A percentile compares a stretch with the other conserved stretches of the same genome.
Conservation (phyloP, 2,888 invertebrate genomes). For the Melieria omissa region DNA sequence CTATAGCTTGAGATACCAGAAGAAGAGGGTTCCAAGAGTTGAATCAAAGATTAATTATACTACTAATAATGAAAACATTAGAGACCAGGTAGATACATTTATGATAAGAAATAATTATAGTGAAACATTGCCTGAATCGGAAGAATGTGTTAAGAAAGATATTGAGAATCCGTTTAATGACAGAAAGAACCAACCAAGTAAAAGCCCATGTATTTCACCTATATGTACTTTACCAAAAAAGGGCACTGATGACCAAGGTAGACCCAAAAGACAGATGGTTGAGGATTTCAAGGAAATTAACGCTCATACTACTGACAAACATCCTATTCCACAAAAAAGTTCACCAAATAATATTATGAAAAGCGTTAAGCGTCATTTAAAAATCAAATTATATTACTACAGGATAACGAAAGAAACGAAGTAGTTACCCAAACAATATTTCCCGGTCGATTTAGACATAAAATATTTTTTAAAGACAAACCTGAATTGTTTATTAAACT, state of each 20-base stretch:
- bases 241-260: slow-evolving; percentile 17
- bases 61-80: not conserved
- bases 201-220: slow-evolving; percentile 27
- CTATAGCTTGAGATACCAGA: not conserved
- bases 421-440: slow-evolving; percentile 2
- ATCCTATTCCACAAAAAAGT: slow-evolving; percentile 6
- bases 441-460: not conserved
- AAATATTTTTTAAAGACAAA: not conserved
- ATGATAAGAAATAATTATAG: not conserved
- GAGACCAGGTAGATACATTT: not conserved
- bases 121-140: not conserved
- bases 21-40: not conserved
- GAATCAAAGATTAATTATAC: not conserved
- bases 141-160: slow-evolving; percentile 29
- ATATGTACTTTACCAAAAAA: slow-evolving; percentile 34
- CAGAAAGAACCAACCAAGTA: slow-evolving; percentile 8
- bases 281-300: slow-evolving; percentile 29
- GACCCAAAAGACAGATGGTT: slow-evolving; percentile 23
- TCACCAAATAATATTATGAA: not conserved
- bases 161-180: slow-evolving; percentile 27
- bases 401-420: slow-evolving; percentile 4
- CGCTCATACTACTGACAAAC: slow-evolving; percentile 25
- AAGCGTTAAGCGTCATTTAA: not conserved
- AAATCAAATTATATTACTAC: slow-evolving; percentile 6
- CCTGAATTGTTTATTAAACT: not conserved